phyloP scores from a whole-genome alignment of 2,113 vertebrate species.

The Barbus barbus region DNA sequence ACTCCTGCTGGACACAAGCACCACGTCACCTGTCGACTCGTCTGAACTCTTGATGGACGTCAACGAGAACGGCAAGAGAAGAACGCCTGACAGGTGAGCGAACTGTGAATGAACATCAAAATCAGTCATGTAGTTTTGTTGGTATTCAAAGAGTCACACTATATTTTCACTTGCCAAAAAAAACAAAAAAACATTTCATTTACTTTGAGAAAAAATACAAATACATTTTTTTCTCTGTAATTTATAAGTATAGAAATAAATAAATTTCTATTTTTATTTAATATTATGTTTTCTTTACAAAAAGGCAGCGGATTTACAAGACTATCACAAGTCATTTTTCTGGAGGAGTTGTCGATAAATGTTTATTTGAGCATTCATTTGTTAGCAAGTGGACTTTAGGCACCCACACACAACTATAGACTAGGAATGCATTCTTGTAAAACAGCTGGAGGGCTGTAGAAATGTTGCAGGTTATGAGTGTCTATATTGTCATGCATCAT shows the following conservation, averaged over 20 bases:
- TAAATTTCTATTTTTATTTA: no score
- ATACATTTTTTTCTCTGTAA: neutral
- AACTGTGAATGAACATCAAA: neutral
- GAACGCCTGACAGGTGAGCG: conserved; percentile 90
- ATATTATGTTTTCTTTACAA: neutral
- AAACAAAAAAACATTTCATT: neutral
- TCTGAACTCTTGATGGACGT: conserved; percentile 92
- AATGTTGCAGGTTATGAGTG: conserved; percentile 20
- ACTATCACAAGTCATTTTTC: neutral
- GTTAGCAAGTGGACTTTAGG: neutral
- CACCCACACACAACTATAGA: neutral
- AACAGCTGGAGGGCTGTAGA: conserved; percentile 26
- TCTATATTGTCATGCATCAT: conserved; percentile 33
- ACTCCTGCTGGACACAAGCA: conserved; percentile 89
- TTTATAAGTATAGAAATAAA: neutral
- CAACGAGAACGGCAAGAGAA: conserved; percentile 92
- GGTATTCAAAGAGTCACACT: neutral
- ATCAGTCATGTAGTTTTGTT: neutral
- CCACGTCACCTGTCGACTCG: conserved; percentile 87
- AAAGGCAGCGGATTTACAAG: neutral
- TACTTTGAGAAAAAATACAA: neutral
- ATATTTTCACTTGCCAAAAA: neutral
- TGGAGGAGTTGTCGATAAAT: neutral
- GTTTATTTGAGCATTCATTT: neutral
- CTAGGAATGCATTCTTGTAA: neutral